Evolutionary conservation across 2,797 vertebrate species (phyloP).

Genomic region (Cirrhinus molitorella): DNA sequence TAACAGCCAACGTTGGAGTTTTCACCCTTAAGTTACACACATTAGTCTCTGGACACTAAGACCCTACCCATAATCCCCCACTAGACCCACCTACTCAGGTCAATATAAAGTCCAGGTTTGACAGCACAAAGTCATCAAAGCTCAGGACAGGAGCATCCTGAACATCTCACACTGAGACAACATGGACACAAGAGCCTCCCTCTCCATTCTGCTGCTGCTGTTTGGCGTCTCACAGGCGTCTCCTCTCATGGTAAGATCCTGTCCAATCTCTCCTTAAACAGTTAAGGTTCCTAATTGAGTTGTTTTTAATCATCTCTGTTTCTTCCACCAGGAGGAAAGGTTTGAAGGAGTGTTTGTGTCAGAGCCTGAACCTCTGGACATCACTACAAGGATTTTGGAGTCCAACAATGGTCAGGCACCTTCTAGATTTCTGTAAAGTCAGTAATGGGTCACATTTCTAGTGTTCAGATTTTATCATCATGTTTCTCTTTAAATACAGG

Average conservation of each 20-base stretch:
- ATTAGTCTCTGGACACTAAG: slow-evolving; percentile 18
- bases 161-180: slow-evolving; percentile 41
- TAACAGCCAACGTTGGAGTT: not conserved
- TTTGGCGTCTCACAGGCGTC: slow-evolving; percentile 48
- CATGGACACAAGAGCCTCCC: slow-evolving; percentile 51
- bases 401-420: not conserved
- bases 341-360: not conserved
- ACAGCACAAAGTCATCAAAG: not conserved
- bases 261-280: not conserved
- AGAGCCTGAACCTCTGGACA: slow-evolving; percentile 23
- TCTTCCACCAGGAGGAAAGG: too few relatives aligned
- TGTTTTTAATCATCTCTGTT: not conserved
- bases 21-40: slow-evolving; percentile 40
- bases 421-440: not conserved
- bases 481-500: too few relatives aligned
- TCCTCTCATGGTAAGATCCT: slow-evolving; percentile 20
- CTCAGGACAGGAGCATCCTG: slow-evolving; percentile 30
- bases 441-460: too few relatives aligned
- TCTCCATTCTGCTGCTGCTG: slow-evolving; percentile 52
- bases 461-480: too few relatives aligned
- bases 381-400: not conserved
- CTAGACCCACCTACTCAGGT: not conserved
- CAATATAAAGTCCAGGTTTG: slow-evolving; percentile 54
- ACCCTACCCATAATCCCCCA: not conserved
- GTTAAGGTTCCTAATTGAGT: not conserved